Base-by-base conservation (phyloP, 1,140 invertebrate species). In the Idris sp. region DNA sequence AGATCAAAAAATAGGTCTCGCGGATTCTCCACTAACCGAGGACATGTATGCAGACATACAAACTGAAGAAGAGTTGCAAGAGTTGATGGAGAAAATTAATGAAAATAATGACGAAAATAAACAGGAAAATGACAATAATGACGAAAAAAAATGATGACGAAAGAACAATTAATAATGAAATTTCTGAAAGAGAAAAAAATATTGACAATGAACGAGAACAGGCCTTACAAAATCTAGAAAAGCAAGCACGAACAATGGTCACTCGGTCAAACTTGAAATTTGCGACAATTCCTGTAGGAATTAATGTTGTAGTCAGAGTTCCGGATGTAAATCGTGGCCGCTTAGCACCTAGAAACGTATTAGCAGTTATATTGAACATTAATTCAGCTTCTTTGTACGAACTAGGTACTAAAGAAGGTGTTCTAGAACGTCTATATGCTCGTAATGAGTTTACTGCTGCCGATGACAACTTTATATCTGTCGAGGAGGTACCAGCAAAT, bases 141-240 rank as follows among this genome's bases (percentile, higher is more conserved):
- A 25, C 8, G 30, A 31, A 31, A 31, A 31, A 9, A 31, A 31
- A 9, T 9, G 3, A 6, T 31, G 30, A n/a, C n/a, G n/a, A n/a
- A n/a, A n/a, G n/a, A n/a, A n/a, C n/a, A n/a, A n/a, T n/a, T n/a
- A n/a, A n/a, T n/a, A n/a, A n/a, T 10, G 10, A 6, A 31, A n/a
- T 31, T 31, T 31, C 4, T 31, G 30, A 31, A n/a, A 31, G n/a
- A n/a, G 30, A 31, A 25, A 25, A 25, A 25, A 31, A 31, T 10
- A n/a, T 2, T 31, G 6, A 6, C 30, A 6, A 2, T 31, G 10
- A n/a, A n/a, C n/a, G n/a, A n/a, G n/a, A n/a, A n/a, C n/a, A n/a
- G n/a, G n/a, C n/a, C n/a, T n/a, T n/a, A n/a, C n/a, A n/a, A n/a
- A n/a, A n/a, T n/a, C n/a, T n/a, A n/a, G n/a, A n/a, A n/a, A n/a